These are phyloP conservation scores for Anser brachyrhynchus DNA, from an alignment of 2,113 vertebrate genomes.

Conservation along the genomic window DNA sequence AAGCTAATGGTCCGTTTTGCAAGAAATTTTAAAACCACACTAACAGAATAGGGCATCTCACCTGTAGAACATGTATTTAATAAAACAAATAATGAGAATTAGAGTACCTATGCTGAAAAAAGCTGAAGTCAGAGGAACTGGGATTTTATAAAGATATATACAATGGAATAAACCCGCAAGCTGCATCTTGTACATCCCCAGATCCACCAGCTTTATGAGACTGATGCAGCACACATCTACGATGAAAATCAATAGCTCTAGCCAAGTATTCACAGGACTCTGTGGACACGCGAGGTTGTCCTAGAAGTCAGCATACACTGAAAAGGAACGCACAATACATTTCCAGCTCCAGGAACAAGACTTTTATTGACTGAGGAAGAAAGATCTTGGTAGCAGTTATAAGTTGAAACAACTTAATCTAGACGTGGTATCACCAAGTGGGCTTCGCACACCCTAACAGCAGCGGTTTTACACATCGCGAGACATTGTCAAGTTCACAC, in stretches of 20 bases:
- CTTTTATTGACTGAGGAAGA: slow-evolving; percentile 2
- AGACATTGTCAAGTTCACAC: not conserved
- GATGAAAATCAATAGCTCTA: not conserved
- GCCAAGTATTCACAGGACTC: not conserved
- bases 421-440: not conserved
- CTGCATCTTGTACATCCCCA: not conserved
- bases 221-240: not conserved
- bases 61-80: not conserved
- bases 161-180: not conserved
- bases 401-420: not conserved
- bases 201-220: not conserved
- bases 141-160: not conserved
- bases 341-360: not conserved
- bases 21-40: not conserved
- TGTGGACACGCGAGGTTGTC: not conserved
- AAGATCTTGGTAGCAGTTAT: not conserved
- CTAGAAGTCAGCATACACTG: not conserved
- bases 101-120: not conserved
- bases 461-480: not conserved
- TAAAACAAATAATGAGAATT: not conserved
- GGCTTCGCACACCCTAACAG: not conserved
- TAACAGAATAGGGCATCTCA: not conserved
- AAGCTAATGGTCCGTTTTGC: not conserved
- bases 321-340: not conserved
- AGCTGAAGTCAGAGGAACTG: not conserved